Percentiles rank a stretch among this genome's conserved stretches.
phyloP scores from a whole-genome alignment of 2,797 vertebrate species.

The Spheniscus humboldti region DNA sequence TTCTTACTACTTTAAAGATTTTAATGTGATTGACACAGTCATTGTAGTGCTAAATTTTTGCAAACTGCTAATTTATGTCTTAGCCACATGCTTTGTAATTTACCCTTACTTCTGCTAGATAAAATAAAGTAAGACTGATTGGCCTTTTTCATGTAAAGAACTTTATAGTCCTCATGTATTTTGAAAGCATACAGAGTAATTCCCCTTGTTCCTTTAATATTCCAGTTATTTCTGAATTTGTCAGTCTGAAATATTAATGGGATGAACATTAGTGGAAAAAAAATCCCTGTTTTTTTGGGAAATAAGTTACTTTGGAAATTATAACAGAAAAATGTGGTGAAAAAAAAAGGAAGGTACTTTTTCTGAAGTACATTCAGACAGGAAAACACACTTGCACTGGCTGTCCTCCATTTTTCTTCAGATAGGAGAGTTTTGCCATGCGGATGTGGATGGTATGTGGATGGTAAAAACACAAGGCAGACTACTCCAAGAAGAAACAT shows the following conservation, averaged over 20 bases:
- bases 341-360: neutral
- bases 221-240: neutral
- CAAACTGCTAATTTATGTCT: neutral
- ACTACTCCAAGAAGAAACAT: neutral
- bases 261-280: neutral
- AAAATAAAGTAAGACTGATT: conserved; percentile 32
- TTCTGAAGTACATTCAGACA: neutral
- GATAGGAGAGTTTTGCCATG: neutral
- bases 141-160: neutral
- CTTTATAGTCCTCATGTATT: neutral
- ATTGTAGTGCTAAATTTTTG: neutral
- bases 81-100: neutral
- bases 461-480: neutral
- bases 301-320: neutral
- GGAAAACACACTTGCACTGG: neutral
- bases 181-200: conserved; percentile 5
- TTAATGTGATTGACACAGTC: neutral
- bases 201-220: neutral
- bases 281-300: accelerated
- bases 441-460: neutral
- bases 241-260: neutral
- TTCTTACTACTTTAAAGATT: neutral
- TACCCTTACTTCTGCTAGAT: neutral
- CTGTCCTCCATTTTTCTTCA: neutral
- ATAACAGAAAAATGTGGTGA: neutral